A percentile compares a stretch with the other conserved stretches of the same genome.
phyloP scores from a whole-genome alignment of 2,888 invertebrate genomes.

The Drosophila hamatofila region DNA sequence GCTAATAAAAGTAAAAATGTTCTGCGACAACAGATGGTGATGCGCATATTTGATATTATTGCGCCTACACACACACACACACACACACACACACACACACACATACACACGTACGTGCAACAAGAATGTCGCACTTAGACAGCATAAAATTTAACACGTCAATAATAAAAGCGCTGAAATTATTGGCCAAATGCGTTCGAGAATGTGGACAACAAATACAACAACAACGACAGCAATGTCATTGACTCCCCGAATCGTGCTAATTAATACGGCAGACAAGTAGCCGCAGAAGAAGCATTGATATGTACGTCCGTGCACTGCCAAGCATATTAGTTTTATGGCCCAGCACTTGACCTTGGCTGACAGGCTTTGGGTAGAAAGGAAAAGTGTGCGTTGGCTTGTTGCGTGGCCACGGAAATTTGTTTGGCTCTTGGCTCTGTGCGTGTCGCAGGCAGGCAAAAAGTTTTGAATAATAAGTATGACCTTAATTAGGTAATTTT shows the following conservation, averaged over 20 bases:
- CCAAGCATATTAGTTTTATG: constrained; percentile 19
- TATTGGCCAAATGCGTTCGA: constrained; percentile 27
- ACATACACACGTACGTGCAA: constrained; percentile 19
- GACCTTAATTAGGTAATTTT: constrained; percentile 78
- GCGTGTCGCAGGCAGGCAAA: constrained; percentile 48
- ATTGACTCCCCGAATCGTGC: constrained; percentile 44
- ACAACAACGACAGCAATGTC: constrained; percentile 15
- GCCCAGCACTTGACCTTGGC: constrained; percentile 52
- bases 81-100: neutral
- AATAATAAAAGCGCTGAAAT: constrained; percentile 55
- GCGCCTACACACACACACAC: constrained; percentile 18
- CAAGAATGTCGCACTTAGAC: constrained; percentile 57
- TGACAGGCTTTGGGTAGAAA: neutral
- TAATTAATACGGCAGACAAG: constrained; percentile 62
- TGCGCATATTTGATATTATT: constrained; percentile 75
- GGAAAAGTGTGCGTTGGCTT: neutral
- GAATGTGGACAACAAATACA: constrained; percentile 20
- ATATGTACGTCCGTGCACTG: constrained; percentile 7
- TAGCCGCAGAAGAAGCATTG: constrained; percentile 18
- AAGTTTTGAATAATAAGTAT: constrained; percentile 69
- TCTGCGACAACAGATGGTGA: constrained; percentile 69
- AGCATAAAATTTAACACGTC: constrained; percentile 67
- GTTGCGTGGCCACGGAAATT: constrained; percentile 41
- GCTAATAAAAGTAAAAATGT: constrained; percentile 63
- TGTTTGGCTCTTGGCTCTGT: constrained; percentile 12